Conservation (phyloP, 2,113 vertebrate genomes). For the Bothrops jararaca region DNA sequence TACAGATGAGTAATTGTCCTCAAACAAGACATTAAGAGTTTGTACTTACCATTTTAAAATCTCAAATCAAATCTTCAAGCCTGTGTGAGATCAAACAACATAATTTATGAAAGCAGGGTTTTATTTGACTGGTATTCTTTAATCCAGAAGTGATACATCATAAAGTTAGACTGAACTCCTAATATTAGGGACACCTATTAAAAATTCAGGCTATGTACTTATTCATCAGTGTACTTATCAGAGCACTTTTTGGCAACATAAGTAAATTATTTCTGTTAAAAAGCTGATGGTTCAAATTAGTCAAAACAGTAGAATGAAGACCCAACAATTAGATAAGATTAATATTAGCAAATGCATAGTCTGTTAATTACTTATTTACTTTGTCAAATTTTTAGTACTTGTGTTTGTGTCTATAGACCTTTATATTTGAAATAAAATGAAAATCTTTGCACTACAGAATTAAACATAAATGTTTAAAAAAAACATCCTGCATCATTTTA, state of each 20-base stretch:
- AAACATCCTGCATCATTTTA: not conserved
- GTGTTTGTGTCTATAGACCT: not conserved
- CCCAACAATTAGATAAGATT: too few species aligned
- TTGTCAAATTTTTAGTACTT: not conserved
- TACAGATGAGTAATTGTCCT: not conserved
- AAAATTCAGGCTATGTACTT: not conserved
- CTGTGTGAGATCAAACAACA: slow-evolving; percentile 48
- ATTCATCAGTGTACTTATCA: not conserved
- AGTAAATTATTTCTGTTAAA: not conserved
- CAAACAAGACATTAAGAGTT: not conserved
- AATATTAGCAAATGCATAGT: not conserved
- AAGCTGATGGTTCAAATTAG: not conserved
- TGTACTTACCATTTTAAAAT: slow-evolving; percentile 62
- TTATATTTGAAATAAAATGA: not conserved
- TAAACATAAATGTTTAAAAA: not conserved
- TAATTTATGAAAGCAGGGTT: not conserved
- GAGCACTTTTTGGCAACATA: not conserved
- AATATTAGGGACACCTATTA: not conserved
- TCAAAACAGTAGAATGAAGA: not conserved
- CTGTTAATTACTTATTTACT: not conserved
- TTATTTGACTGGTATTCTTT: not conserved
- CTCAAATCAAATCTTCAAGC: slow-evolving; percentile 35
- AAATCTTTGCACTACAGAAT: not conserved
- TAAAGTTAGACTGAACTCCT: not conserved
- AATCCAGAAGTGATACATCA: not conserved